Percentiles rank a stretch among this genome's conserved stretches.
Evolutionary conservation across 1,140 invertebrate genomes (phyloP).

Genomic region (Stenopsyche tienmushanensis): DNA sequence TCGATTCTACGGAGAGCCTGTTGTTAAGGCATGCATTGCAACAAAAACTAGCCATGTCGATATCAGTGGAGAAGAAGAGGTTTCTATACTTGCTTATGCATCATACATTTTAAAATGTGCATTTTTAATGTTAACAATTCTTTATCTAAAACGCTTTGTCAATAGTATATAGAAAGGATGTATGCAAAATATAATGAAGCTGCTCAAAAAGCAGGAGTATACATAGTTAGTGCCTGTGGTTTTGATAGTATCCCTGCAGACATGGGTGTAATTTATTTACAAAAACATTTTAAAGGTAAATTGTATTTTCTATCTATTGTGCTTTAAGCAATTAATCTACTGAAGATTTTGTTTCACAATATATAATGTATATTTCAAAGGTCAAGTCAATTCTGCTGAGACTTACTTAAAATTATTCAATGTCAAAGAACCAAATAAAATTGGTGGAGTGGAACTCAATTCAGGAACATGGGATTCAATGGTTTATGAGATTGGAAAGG

Average conservation of each 20-base stretch:
- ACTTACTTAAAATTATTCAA: constrained; percentile 56
- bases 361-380: constrained; percentile 54
- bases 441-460: constrained; percentile 25
- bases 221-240: constrained; percentile 86
- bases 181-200: constrained; percentile 76
- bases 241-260: constrained; percentile 89
- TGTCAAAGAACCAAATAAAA: constrained; percentile 33
- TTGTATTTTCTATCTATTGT: too few species aligned
- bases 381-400: constrained; percentile 75
- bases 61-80: constrained; percentile 84
- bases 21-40: constrained; percentile 87
- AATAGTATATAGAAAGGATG: constrained; percentile 83
- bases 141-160: not conserved
- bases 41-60: constrained; percentile 84
- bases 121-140: not conserved
- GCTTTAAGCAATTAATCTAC: too few species aligned
- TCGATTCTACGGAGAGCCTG: constrained; percentile 84
- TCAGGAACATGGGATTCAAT: constrained; percentile 40
- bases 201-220: constrained; percentile 77
- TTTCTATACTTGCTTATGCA: too few species aligned
- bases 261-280: constrained; percentile 73
- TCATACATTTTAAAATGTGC: not conserved
- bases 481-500: constrained; percentile 36
- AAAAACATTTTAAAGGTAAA: constrained; percentile 72
- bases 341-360: too few species aligned